Percentiles rank a stretch among this genome's conserved stretches.
phyloP scores from a whole-genome alignment of 2,888 invertebrate genomes.

The Oxyteleia sp. region DNA sequence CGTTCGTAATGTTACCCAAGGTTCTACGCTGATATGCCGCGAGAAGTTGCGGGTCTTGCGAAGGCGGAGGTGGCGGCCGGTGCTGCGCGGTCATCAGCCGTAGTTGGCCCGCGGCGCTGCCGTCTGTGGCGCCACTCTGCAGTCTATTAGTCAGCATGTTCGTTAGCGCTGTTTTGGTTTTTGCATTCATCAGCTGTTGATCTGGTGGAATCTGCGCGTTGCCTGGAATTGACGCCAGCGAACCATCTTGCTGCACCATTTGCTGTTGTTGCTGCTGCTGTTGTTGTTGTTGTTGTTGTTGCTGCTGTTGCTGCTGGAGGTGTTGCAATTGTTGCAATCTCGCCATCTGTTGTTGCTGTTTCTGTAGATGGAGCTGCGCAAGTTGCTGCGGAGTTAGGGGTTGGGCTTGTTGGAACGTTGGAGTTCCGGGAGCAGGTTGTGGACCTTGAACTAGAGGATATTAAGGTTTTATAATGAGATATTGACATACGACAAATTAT shows the following conservation, averaged over 20 bases:
- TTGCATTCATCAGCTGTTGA: conserved; percentile 92
- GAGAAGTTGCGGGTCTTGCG: conserved; percentile 87
- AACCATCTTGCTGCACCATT: conserved; percentile 81
- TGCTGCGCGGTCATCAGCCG: conserved; percentile 96
- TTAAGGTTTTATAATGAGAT: too few species aligned
- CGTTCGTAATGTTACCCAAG: conserved; percentile 89
- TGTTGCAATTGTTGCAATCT: conserved; percentile 18
- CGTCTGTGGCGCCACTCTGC: conserved; percentile 88
- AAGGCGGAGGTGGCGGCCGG: conserved; percentile 89
- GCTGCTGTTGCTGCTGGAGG: conserved; percentile 90
- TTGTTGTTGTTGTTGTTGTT: conserved; percentile 89
- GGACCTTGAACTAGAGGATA: too few species aligned
- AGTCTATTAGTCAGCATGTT: conserved; percentile 96
- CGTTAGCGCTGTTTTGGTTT: conserved; percentile 98
- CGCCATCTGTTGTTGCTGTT: conserved; percentile 89
- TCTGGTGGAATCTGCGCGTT: conserved; percentile 85
- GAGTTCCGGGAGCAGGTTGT: too few species aligned
- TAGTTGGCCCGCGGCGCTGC: conserved; percentile 88
- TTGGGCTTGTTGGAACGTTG: too few species aligned
- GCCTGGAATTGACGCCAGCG: conserved; percentile 80
- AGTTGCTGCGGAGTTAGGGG: too few species aligned
- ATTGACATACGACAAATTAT: too few species aligned
- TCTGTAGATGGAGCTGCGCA: conserved; percentile 89
- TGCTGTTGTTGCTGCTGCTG: conserved; percentile 90
- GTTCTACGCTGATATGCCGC: conserved; percentile 87